Conservation (phyloP, 64 coral and sea anemone species). For the Porites australiensis region DNA sequence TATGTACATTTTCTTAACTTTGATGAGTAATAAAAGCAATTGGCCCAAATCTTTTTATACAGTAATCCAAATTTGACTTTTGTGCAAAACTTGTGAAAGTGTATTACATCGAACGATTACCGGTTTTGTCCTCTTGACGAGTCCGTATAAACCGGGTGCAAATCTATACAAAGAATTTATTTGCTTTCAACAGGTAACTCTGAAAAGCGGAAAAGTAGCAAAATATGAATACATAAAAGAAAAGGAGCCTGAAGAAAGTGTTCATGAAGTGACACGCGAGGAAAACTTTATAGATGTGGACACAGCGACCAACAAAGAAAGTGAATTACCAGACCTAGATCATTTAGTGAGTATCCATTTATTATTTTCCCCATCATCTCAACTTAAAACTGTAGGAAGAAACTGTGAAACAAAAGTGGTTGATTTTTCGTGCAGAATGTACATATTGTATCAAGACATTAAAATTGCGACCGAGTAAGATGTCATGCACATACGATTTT, state of each 20-base stretch:
- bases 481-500: no score
- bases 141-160: no score
- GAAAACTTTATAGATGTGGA: neutral
- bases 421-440: neutral
- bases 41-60: slow-evolving; percentile 8
- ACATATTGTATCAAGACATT: no score
- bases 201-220: neutral
- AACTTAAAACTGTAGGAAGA: neutral
- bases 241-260: neutral
- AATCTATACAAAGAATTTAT: neutral
- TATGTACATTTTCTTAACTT: slow-evolving; percentile 19
- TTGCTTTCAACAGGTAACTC: slow-evolving; percentile 7
- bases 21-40: slow-evolving; percentile 3
- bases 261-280: neutral
- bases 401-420: slow-evolving; percentile 11
- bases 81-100: neutral
- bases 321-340: slow-evolving; percentile 1
- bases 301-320: neutral
- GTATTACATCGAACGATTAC: no score
- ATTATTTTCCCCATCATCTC: neutral
- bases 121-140: no score
- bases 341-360: slow-evolving; percentile 21
- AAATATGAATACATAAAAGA: slow-evolving; percentile 11
- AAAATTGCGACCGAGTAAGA: no score
- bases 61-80: neutral